Base-by-base conservation (phyloP, 2,113 vertebrate genomes). In the Tachysurus fulvidraco region DNA sequence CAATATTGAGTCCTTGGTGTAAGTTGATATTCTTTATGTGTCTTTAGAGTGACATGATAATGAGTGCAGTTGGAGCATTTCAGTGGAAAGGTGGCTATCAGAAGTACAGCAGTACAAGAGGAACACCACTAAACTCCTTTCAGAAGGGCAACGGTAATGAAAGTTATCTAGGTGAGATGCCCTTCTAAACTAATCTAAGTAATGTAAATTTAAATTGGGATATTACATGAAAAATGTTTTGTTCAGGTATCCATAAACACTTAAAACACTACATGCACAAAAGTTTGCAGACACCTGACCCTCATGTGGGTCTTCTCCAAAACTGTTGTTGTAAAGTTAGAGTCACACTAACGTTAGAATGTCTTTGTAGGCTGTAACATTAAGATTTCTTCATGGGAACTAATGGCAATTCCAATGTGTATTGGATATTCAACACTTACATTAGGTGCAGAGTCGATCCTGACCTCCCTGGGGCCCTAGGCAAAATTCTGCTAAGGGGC, bases 31-130 rank as follows among this genome's bases (percentile, higher is more conserved):
- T 50, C n/a, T 73, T 77, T 74, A 5, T 69, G 17, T 86, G 8
- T 89, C 6, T 79, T 85, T 25, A 83, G 25, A 60, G 90, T 85
- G 90, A 80, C 5, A 76, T 92, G 64, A 88, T 91, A 80, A 74
- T 94, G 78, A 85, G 80, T 52, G 62, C 89, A 50, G 91, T 94
- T 50, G 95, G 95, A 76, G 94, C 93, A 1, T 94, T 92, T 81
- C 83, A 91, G 59, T 95, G 95, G 95, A 93, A 23, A 83, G 95
- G 95, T 81, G 93, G 93, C 11, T 93, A 85, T 52, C 79, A 73
- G 64, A 23, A 44, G 12, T 92, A 91, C 46, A 6, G 36, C 36
- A 36, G 3, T 19, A 0, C 0, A 0, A 0, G 0, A 0, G 8
- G 28, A 25, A 0, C 0, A 0, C 8, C 0, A 19, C 0, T 16